Base-by-base conservation (phyloP, 2,113 vertebrate genomes). In the Melanotaenia duboulayi region DNA sequence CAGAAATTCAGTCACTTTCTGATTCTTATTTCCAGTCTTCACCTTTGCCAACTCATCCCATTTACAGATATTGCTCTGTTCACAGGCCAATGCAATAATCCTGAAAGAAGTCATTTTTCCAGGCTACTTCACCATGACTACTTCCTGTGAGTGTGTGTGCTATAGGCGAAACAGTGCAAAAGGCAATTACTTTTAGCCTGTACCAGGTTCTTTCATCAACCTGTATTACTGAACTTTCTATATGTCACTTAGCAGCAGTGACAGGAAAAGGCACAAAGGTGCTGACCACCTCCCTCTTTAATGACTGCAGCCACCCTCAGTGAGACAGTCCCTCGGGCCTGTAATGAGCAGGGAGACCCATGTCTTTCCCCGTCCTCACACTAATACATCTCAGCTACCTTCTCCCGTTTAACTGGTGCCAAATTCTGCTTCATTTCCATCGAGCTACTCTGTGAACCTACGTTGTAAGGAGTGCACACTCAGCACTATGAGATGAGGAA, bases 311-410 rank as follows among this genome's bases (percentile, higher is more conserved):
- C 65, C 76, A 58, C 24, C 32, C 28, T 51, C 11, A 11, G 40
- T 57, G 60, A 64, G 70, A 64, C 52, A 59, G 20, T 71, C 57
- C 58, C 48, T 56, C 16, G 19, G 64, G 39, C 50, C 28, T 39
- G 24, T 79, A 67, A 73, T 59, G 46, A 77, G 61, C 74, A 57
- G 42, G 32, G 12, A 17, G 57, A 60, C 62, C 63, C 25, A 19
- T 51, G 66, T 76, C 82, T 71, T 14, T 46, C 44, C 58, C 67
- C 51, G 48, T 24, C 24, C 40, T 50, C 39, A 62, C 73, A 69
- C 74, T 72, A 71, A 86, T 88, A 80, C 80, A 85, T 88, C 84
- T 84, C 67, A 79, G 76, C 51, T 76, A 60, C 72, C 42, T 60
- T 60, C 40, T 22, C 51, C 74, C 82, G 74, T 79, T 68, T 84